Percentiles rank a stretch among this genome's conserved stretches.
Evolutionary conservation across 2,113 vertebrate species (phyloP).

Genomic region (Rhombomys opimus): DNA sequence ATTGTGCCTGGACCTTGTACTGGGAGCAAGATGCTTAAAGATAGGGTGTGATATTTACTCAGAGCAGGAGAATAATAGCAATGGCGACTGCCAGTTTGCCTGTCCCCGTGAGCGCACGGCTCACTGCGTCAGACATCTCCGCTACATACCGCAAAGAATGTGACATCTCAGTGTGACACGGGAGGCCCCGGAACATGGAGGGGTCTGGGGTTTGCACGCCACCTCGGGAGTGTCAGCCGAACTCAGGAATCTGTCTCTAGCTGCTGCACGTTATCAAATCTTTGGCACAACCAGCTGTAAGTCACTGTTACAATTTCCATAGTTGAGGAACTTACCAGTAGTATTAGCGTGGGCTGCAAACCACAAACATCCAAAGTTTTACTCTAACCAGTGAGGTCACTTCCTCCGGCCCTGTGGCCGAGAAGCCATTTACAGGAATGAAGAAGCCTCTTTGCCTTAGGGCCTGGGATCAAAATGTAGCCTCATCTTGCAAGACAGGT

Average conservation of each 20-base stretch:
- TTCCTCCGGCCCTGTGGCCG: not conserved
- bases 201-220: not conserved
- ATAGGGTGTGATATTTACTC: not conserved
- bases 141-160: not conserved
- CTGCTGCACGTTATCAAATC: too few species aligned
- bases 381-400: not conserved
- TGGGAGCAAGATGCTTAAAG: not conserved
- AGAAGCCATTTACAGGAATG: not conserved
- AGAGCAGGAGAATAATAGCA: not conserved
- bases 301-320: too few species aligned
- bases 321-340: not conserved
- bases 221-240: fast-evolving
- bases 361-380: not conserved
- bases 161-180: too few species aligned
- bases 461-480: not conserved
- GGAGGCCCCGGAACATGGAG: not conserved
- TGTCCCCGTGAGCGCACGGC: not conserved
- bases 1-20: too few species aligned
- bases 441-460: not conserved
- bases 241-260: not conserved
- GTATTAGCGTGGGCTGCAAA: not conserved
- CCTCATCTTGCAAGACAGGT: not conserved
- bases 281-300: not conserved
- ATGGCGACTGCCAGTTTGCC: not conserved
- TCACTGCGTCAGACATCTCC: not conserved